Evolutionary conservation across 2,888 invertebrate species (phyloP).

Genomic region (Onchidella celtica): DNA sequence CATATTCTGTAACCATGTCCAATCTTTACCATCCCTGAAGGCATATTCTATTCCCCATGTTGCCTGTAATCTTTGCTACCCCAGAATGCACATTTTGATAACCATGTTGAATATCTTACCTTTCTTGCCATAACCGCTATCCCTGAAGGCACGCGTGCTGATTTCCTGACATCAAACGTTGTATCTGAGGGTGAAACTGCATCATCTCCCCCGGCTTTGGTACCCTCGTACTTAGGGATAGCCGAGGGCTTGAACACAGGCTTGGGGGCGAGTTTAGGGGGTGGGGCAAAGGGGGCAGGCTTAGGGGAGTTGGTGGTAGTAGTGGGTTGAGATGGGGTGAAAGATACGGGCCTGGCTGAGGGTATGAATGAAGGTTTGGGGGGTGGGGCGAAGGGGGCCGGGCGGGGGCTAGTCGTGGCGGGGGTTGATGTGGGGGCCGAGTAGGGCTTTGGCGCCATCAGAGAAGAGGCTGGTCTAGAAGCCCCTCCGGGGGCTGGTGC

Average conservation of each 20-base stretch:
- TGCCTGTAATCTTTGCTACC: too few relatives aligned
- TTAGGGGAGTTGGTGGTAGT: neutral
- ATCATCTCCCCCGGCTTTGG: conserved; percentile 23
- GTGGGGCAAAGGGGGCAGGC: conserved; percentile 35
- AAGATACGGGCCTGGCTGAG: conserved; percentile 6
- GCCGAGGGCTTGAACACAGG: conserved; percentile 60
- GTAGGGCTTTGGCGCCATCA: conserved; percentile 32
- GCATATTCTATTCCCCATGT: too few relatives aligned
- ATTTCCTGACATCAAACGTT: conserved; percentile 43
- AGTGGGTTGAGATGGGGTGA: conserved; percentile 5
- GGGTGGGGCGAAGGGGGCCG: neutral
- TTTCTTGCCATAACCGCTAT: conserved; percentile 10
- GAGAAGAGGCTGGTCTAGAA: neutral
- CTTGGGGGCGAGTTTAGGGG: conserved; percentile 56
- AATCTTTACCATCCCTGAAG: too few relatives aligned
- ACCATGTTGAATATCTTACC: conserved; percentile 9
- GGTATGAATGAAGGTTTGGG: neutral
- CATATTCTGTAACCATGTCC: too few relatives aligned
- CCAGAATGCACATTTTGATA: too few relatives aligned
- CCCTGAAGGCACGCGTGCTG: conserved; percentile 48
- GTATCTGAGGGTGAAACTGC: conserved; percentile 6
- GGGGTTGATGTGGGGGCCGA: neutral
- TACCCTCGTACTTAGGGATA: conserved; percentile 61
- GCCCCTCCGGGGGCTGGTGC: neutral
- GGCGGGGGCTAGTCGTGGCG: neutral